These are phyloP conservation scores for Aulostomus chinensis DNA, from an alignment of 2,797 vertebrate species.

Conservation along the genomic window DNA sequence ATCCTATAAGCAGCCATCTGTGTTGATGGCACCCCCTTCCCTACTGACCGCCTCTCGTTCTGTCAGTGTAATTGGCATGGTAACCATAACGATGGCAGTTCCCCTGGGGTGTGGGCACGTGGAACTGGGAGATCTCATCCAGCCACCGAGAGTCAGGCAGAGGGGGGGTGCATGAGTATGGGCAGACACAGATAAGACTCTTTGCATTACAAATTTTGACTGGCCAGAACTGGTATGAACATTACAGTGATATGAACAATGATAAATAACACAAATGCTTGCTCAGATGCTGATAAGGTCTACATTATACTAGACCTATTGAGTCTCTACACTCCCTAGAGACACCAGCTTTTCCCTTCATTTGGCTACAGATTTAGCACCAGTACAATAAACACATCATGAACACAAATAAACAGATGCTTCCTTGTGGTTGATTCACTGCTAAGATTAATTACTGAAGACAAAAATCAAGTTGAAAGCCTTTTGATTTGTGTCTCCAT, in stretches of 20 bases:
- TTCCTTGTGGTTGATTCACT: constrained; percentile 38
- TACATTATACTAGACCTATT: constrained; percentile 26
- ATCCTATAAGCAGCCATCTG: constrained; percentile 68
- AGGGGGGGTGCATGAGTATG: constrained; percentile 20
- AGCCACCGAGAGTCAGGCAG: constrained; percentile 23
- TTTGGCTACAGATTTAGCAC: constrained; percentile 39
- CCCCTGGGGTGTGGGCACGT: constrained; percentile 59
- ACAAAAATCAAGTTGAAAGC: constrained; percentile 13
- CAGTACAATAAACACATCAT: constrained; percentile 37
- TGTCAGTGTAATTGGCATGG: constrained; percentile 72
- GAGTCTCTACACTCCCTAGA: constrained; percentile 33
- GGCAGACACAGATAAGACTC: constrained; percentile 82
- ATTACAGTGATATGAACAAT: constrained; percentile 25
- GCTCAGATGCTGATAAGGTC: constrained; percentile 16
- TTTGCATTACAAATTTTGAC: constrained; percentile 71
- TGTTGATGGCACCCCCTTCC: constrained; percentile 24
- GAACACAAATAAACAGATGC: constrained; percentile 30
- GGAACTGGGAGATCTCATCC: constrained; percentile 54
- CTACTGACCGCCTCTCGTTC: constrained; percentile 38
- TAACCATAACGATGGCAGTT: constrained; percentile 60
- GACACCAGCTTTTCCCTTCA: constrained; percentile 21
- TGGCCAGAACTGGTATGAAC: constrained; percentile 8
- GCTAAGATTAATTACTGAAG: constrained; percentile 14
- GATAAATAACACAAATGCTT: constrained; percentile 48
- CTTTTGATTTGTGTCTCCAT: constrained; percentile 2